phyloP scores from a whole-genome alignment of 2,113 vertebrate species.

The Nerophis ophidion region DNA sequence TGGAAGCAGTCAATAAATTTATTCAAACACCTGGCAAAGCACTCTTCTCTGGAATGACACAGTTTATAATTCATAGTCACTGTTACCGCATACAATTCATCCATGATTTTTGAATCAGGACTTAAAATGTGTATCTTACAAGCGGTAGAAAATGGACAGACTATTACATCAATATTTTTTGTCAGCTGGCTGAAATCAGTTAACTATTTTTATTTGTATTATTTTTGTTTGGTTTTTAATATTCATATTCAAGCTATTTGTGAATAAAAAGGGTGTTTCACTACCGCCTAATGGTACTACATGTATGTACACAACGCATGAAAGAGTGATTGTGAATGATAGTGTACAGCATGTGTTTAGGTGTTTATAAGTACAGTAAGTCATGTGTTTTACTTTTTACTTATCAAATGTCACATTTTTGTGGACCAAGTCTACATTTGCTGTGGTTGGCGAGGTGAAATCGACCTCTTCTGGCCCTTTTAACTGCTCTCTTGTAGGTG shows the following conservation, averaged over 20 bases:
- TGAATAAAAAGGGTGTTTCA: not conserved
- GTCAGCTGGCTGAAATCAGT: too few species aligned
- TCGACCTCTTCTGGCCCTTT: constrained; percentile 22
- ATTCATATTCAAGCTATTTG: not conserved
- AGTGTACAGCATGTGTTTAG: too few species aligned
- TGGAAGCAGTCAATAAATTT: not conserved
- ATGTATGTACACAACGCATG: too few species aligned
- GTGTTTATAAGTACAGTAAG: not conserved
- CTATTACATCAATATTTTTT: too few species aligned
- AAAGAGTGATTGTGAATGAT: too few species aligned
- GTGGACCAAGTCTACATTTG: not conserved
- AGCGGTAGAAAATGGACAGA: too few species aligned
- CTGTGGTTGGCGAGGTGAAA: constrained; percentile 39
- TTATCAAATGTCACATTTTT: not conserved
- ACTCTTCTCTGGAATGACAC: too few species aligned
- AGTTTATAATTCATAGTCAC: too few species aligned
- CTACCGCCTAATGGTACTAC: not conserved
- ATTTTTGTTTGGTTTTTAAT: not conserved
- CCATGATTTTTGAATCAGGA: too few species aligned
- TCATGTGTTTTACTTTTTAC: not conserved
- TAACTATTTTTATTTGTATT: not conserved
- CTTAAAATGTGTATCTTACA: too few species aligned
- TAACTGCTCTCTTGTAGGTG: constrained; percentile 12
- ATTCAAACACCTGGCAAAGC: not conserved
- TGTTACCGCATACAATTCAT: too few species aligned